Evolutionary conservation across 2,888 invertebrate species (phyloP).

Genomic region (Lasioglossum calceatum): DNA sequence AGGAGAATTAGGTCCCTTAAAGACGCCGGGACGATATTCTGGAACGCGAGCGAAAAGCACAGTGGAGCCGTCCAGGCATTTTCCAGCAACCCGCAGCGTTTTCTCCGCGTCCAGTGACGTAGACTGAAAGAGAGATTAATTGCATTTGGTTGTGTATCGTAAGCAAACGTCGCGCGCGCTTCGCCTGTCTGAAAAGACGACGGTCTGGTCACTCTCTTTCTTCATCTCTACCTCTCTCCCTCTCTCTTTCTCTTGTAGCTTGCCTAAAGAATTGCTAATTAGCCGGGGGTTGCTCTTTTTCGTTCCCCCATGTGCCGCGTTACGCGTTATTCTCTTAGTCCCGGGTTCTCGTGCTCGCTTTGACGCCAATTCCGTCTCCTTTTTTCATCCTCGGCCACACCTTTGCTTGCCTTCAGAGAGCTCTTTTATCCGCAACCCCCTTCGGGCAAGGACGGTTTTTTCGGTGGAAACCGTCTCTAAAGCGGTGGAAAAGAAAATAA

Average conservation of each 20-base stretch:
- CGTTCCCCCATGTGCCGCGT: conserved; percentile 9
- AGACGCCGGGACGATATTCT: neutral
- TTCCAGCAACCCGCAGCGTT: conserved; percentile 8
- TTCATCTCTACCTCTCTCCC: conserved; percentile 38
- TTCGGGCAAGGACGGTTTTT: conserved; percentile 13
- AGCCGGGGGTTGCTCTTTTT: conserved; percentile 58
- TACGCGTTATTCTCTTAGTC: conserved; percentile 30
- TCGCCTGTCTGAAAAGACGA: conserved; percentile 60
- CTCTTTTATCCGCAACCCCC: conserved; percentile 25
- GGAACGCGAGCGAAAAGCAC: neutral
- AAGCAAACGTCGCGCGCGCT: conserved; percentile 65
- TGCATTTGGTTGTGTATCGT: conserved; percentile 74
- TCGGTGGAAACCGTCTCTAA: neutral
- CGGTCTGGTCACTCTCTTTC: conserved; percentile 48
- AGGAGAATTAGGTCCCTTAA: neutral
- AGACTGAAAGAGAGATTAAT: conserved; percentile 75
- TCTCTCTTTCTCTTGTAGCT: conserved; percentile 53
- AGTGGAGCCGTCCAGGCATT: neutral
- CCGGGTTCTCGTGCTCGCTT: conserved; percentile 17
- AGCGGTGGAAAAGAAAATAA: neutral
- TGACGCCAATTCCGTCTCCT: conserved; percentile 24
- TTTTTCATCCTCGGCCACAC: neutral
- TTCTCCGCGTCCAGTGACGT: conserved; percentile 49
- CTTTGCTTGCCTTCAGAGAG: conserved; percentile 13
- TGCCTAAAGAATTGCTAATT: conserved; percentile 74